A percentile compares a stretch with the other conserved stretches of the same genome.
Evolutionary conservation across 2,888 invertebrate species (phyloP).

Genomic region (Toxonevra muliebris): DNA sequence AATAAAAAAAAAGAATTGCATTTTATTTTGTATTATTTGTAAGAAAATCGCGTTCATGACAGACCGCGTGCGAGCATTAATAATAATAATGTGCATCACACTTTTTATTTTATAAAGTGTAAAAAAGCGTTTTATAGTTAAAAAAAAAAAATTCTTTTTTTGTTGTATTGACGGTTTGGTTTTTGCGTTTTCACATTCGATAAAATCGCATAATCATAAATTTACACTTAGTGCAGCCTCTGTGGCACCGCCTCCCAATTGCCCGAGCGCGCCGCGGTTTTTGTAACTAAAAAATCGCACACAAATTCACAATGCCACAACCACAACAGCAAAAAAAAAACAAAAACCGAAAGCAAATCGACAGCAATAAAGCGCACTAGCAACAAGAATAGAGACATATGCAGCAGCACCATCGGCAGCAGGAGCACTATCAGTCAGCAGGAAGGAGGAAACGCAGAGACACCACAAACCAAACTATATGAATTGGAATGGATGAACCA

Average conservation of each 20-base stretch:
- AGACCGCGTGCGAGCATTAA: conserved; percentile 58
- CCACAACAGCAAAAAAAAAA: background rate
- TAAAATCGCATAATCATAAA: conserved; percentile 65
- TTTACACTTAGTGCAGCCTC: conserved; percentile 65
- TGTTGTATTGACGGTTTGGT: conserved; percentile 38
- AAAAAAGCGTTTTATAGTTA: conserved; percentile 44
- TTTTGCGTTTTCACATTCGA: conserved; percentile 54
- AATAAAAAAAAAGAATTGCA: background rate
- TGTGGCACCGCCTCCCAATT: conserved; percentile 56
- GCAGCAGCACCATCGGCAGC: too few species aligned
- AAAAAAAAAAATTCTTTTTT: too few species aligned
- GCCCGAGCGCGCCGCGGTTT: conserved; percentile 9
- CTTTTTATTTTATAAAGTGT: conserved; percentile 53
- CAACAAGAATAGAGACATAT: too few species aligned
- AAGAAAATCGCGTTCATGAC: conserved; percentile 51
- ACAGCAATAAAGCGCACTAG: background rate
- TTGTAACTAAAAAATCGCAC: too few species aligned
- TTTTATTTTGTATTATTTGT: background rate
- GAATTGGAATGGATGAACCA: too few species aligned
- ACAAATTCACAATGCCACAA: background rate
- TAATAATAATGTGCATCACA: conserved; percentile 47
- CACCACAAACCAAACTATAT: too few species aligned
- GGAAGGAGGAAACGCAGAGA: too few species aligned
- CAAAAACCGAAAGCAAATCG: background rate
- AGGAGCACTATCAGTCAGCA: too few species aligned